These are phyloP conservation scores for Prorops nasuta DNA, from an alignment of 1,140 invertebrate species.

Conservation along the genomic window DNA sequence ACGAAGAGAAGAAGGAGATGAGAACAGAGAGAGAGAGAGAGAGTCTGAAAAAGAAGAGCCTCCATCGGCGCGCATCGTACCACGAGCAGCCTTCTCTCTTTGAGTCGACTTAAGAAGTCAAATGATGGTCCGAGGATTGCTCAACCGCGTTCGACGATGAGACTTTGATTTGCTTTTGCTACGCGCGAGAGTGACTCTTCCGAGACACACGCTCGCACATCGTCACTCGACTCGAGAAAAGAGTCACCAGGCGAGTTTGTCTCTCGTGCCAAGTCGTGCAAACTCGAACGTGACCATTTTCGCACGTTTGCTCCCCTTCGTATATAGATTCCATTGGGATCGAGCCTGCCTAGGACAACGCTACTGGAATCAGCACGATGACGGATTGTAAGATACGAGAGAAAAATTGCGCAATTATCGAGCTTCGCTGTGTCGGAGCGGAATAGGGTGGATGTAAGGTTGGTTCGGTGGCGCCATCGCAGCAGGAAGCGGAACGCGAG, in stretches of 20 bases:
- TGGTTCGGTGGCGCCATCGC: conserved; percentile 49
- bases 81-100: conserved; percentile 28
- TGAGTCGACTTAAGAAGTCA: conserved; percentile 35
- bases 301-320: no score
- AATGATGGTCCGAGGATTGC: conserved; percentile 27
- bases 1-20: not conserved
- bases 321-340: no score
- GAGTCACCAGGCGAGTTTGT: no score
- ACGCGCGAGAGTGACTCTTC: conserved; percentile 6
- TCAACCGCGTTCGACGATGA: no score
- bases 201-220: no score
- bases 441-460: not conserved
- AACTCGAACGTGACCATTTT: no score
- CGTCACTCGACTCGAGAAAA: no score
- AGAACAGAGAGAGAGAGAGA: not conserved
- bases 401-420: no score
- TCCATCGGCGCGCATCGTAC: not conserved
- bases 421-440: conserved; percentile 2
- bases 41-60: conserved; percentile 5
- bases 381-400: no score
- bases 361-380: no score
- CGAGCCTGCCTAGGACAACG: no score
- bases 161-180: conserved; percentile 21
- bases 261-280: no score
- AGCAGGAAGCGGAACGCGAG: conserved; percentile 37